These are phyloP conservation scores for Tarsius wallacei DNA, from an alignment of 2,797 vertebrate species.

Conservation along the genomic window DNA sequence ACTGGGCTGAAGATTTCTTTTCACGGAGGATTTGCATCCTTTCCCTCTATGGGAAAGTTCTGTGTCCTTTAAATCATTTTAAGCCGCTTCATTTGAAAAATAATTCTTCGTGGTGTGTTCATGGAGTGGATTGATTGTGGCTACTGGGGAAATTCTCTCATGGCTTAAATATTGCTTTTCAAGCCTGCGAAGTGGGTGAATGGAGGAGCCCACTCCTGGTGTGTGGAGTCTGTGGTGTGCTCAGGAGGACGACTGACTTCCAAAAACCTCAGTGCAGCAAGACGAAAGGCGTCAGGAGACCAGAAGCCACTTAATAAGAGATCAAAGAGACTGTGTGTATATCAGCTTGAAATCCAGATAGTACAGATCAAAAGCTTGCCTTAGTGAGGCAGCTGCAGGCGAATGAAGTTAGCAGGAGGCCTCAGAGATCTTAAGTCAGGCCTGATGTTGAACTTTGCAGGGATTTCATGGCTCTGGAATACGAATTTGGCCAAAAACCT, in stretches of 20 bases:
- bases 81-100: conserved; percentile 89
- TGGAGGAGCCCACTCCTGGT: conserved; percentile 79
- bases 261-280: conserved; percentile 75
- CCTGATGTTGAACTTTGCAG: conserved; percentile 43
- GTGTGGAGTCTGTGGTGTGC: conserved; percentile 56
- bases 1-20: conserved; percentile 88
- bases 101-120: conserved; percentile 88
- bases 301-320: conserved; percentile 85
- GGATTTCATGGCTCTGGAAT: conserved; percentile 50
- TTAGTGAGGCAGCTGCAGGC: conserved; percentile 69
- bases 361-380: conserved; percentile 65
- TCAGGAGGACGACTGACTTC: conserved; percentile 60
- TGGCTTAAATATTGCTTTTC: conserved; percentile 86
- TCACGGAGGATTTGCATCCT: conserved; percentile 88
- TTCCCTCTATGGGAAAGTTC: conserved; percentile 88
- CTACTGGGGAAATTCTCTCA: conserved; percentile 87
- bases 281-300: conserved; percentile 79
- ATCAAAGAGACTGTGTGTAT: conserved; percentile 83
- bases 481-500: conserved; percentile 61
- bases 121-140: conserved; percentile 84
- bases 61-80: conserved; percentile 90
- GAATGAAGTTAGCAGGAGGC: conserved; percentile 65
- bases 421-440: conserved; percentile 36
- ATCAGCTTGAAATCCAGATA: conserved; percentile 78
- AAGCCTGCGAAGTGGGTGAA: conserved; percentile 75